Evolutionary conservation across 2,888 invertebrate species (phyloP).

Genomic region (Adelognathus sp.): DNA sequence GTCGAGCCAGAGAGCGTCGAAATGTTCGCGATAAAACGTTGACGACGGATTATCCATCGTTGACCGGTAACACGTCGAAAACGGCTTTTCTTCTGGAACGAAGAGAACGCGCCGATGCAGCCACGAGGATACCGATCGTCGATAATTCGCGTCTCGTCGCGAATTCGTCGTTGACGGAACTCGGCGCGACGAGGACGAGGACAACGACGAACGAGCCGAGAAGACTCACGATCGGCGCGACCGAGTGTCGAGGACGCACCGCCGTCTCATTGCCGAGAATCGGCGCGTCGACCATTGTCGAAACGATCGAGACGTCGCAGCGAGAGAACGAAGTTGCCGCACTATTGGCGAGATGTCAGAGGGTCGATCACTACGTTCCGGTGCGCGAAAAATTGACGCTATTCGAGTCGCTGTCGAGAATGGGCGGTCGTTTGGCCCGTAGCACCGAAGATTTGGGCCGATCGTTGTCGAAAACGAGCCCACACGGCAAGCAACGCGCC

Average conservation of each 20-base stretch:
- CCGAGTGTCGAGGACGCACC: slow-evolving; percentile 39
- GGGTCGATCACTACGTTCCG: slow-evolving; percentile 86
- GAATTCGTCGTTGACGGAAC: slow-evolving; percentile 5
- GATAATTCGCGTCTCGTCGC: background rate
- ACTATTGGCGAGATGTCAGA: slow-evolving; percentile 83
- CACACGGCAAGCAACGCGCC: slow-evolving; percentile 83
- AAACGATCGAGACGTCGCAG: slow-evolving; percentile 30
- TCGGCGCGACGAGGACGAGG: slow-evolving; percentile 9
- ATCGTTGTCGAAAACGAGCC: slow-evolving; percentile 80
- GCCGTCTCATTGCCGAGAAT: slow-evolving; percentile 43
- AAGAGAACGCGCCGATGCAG: slow-evolving; percentile 64
- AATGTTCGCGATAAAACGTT: slow-evolving; percentile 68
- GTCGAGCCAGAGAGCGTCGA: slow-evolving; percentile 75
- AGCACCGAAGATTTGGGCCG: slow-evolving; percentile 86
- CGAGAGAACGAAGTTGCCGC: slow-evolving; percentile 81
- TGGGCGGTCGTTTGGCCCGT: slow-evolving; percentile 84
- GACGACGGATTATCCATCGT: slow-evolving; percentile 26
- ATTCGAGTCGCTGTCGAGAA: slow-evolving; percentile 87
- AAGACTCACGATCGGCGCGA: background rate
- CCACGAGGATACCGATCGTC: slow-evolving; percentile 69
- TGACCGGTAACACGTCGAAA: background rate
- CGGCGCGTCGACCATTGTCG: slow-evolving; percentile 61
- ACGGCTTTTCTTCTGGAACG: slow-evolving; percentile 64
- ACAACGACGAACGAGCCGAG: slow-evolving; percentile 2
- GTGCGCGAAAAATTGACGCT: slow-evolving; percentile 87